Base-by-base conservation (phyloP, 1,140 invertebrate species). In the Drosophila repletoides region DNA sequence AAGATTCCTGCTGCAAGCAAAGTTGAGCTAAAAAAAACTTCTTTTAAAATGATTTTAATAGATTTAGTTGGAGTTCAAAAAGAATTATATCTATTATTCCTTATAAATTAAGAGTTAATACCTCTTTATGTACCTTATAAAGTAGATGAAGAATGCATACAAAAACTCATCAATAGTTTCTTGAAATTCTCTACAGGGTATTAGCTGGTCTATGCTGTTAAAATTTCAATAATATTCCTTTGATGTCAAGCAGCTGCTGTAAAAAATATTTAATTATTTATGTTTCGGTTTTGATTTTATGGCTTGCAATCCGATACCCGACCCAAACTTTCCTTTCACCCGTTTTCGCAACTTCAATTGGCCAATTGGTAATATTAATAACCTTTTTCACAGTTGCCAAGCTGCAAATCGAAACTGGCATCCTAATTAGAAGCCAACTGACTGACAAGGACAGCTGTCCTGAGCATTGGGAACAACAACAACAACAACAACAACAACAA, bases 371-470 rank as follows among this genome's bases (percentile, higher is more conserved):
- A 76, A 52, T 76, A 83, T 81, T 81, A 81, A 81, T 81, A 70
- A 70, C 73, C 58, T 59, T 69, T 70, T 51, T 26, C 41, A 48
- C 61, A 58, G 45, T 40, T 46, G 31, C 58, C 38, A 34, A 48
- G 24, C 38, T 34, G 29, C 40, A 51, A 56, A 63, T 73, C 64
- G 69, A 69, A 74, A 53, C 21, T 52, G 46, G 76, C 52, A 60
- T 59, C 76, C 75, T 81, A 81, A 80, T 80, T 80, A 81, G 67
- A 52, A 26, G 48, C 26, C 67, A 40, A 70, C 49, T 55, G 70
- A 43, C 41, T 7, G 15, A 40, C 9, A 5, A 67, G 53, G 48
- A 60, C 71, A 79, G 76, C 76, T 71, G 71, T 61, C 65, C 66
- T 52, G 76, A 5, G 38, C 21, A 21, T 34, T 41, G 15, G 43